Evolutionary conservation across 2,888 invertebrate genomes (phyloP).

Genomic region (Stictocephala bisonia): DNA sequence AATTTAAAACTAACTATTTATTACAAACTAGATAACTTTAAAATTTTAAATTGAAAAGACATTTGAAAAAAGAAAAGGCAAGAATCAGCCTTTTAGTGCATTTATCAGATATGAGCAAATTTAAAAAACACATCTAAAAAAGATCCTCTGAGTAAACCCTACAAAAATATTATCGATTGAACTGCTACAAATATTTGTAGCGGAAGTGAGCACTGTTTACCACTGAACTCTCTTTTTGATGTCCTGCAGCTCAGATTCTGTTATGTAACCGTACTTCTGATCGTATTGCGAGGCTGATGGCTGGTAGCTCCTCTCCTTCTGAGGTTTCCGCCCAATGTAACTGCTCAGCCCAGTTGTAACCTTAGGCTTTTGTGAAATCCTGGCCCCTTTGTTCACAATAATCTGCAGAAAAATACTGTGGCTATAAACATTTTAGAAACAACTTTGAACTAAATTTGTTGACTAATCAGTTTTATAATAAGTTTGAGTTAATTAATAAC

Average conservation of each 20-base stretch:
- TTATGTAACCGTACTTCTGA: conserved; percentile 47
- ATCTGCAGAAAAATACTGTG: neutral
- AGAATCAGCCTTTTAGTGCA: conserved; percentile 28
- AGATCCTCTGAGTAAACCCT: neutral
- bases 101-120: conserved; percentile 31
- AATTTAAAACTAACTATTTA: too few species aligned
- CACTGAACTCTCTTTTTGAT: conserved; percentile 36
- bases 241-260: conserved; percentile 38
- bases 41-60: too few species aligned
- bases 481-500: too few species aligned
- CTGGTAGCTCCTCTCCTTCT: conserved; percentile 4
- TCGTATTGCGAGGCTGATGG: conserved; percentile 28
- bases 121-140: conserved; percentile 31
- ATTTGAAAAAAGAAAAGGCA: conserved; percentile 16
- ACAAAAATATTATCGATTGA: too few species aligned
- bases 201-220: neutral
- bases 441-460: too few species aligned
- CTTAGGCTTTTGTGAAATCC: conserved; percentile 7
- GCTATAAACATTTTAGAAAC: too few species aligned
- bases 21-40: too few species aligned
- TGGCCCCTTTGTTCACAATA: conserved; percentile 8
- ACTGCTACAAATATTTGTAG: neutral
- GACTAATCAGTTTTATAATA: too few species aligned
- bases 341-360: neutral
- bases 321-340: neutral